Evolutionary conservation across 2,797 vertebrate genomes (phyloP), one percentile per base, ranked within the genome.

Genomic region (Nasua narica): DNA sequence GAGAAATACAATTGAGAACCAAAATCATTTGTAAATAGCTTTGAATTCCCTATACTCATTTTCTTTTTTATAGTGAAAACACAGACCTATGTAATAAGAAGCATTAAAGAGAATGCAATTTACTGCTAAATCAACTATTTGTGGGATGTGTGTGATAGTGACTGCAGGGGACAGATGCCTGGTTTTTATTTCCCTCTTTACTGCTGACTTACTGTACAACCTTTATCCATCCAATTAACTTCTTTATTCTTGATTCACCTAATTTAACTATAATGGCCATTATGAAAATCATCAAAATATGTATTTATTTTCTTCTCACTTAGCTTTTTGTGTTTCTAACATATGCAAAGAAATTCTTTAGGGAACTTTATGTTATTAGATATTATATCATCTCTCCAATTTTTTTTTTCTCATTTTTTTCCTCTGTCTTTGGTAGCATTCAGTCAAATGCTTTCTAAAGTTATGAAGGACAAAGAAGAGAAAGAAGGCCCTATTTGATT

Each of bases 91-190:
- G 79, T 94, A 96, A 93, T 81, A 97, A 87, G 69, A 97, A 90
- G 27, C 72, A 62, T 90, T 95, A 93, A 81, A 60, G 37, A 89
- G 43, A 95, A 94, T 78, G 54, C 65, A 97, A 82, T 96, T 95
- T 96, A 87, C 58, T 91, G 70, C 85, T 96, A 94, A 96, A 88
- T 97, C 91, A 93, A 74, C 62, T 95, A 46, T 83, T 91, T 82
- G 29, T 65, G 25, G 76, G 76, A 78, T 2, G 0, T 81, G 40
- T 78, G 48, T 65, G 35, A 77, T 40, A 50, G 15, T 81, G 91
- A 78, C 70, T 67, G 14, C 4, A 12, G 37, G 52, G 11, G 35
- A 81, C 69, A 85, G 86, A 72, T 56, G 58, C 43, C 48, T 85
- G 40, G 16, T 48, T 96, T 98, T 94, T 65, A 89, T 81, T 83